These are phyloP conservation scores for Taurulus bubalis DNA, from an alignment of 2,113 vertebrate species.

Conservation along the genomic window DNA sequence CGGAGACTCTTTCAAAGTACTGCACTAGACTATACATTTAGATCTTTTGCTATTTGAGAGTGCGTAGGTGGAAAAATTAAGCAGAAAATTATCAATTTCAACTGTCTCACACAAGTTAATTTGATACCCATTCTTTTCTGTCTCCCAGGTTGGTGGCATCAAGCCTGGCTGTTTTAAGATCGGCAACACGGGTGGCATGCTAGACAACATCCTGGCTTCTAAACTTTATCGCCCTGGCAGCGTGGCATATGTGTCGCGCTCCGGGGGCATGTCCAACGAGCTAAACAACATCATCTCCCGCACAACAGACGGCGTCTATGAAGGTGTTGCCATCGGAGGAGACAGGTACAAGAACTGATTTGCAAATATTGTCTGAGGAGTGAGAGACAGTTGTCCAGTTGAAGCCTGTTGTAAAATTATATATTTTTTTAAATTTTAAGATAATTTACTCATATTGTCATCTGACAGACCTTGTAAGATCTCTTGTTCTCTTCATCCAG, in stretches of 20 bases:
- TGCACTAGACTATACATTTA: neutral
- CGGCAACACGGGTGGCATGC: constrained; percentile 97
- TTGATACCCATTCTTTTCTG: neutral
- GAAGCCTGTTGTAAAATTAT: neutral
- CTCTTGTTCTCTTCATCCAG: constrained; percentile 73
- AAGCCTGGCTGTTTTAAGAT: constrained; percentile 99
- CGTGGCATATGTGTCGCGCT: constrained; percentile 96
- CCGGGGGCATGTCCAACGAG: constrained; percentile 98
- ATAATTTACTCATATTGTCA: neutral
- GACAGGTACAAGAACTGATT: constrained; percentile 86
- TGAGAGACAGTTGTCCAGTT: neutral
- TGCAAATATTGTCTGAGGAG: neutral
- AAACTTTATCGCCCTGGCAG: constrained; percentile 97
- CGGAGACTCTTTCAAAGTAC: neutral
- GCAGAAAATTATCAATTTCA: neutral
- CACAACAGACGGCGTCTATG: constrained; percentile 94
- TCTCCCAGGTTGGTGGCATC: constrained; percentile 92
- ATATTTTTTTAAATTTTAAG: neutral
- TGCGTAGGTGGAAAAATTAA: neutral
- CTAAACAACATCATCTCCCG: constrained; percentile 98
- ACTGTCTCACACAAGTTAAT: neutral
- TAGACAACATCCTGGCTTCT: constrained; percentile 97
- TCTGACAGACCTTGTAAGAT: neutral
- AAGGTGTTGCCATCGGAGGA: constrained; percentile 97
- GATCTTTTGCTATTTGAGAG: neutral